Percentiles rank a stretch among this genome's conserved stretches.
Conservation (phyloP, 1,140 invertebrate genomes). For the Megathymus violae region DNA sequence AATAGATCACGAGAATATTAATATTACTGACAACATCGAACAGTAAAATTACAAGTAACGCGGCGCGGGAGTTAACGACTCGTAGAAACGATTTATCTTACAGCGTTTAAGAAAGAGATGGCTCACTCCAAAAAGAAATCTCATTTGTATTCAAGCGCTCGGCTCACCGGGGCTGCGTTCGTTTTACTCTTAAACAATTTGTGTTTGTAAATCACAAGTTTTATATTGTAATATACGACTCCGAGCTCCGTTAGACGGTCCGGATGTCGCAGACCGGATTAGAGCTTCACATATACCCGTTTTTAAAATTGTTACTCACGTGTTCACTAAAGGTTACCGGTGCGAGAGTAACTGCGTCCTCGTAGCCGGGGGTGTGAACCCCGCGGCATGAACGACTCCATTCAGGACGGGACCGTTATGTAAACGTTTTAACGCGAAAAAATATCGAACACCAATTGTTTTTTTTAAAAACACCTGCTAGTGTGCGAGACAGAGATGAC, state of each 20-base stretch:
- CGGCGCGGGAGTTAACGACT: conserved; percentile 72
- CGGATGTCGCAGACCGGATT: conserved; percentile 64
- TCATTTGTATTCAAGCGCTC: conserved; percentile 68
- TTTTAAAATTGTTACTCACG: conserved; percentile 21
- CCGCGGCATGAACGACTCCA: conserved; percentile 51
- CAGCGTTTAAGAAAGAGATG: conserved; percentile 69
- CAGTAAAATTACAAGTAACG: conserved; percentile 71
- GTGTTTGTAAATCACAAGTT: conserved; percentile 67
- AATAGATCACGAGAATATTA: conserved; percentile 76
- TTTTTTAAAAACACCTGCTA: conserved; percentile 63
- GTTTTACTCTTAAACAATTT: conserved; percentile 69
- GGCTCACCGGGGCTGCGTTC: conserved; percentile 52
- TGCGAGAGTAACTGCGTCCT: conserved; percentile 48
- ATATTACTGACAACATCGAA: conserved; percentile 76
- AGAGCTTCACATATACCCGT: conserved; percentile 47
- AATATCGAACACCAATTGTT: conserved; percentile 51
- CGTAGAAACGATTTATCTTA: conserved; percentile 76
- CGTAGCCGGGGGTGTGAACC: conserved; percentile 47
- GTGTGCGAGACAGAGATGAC: conserved; percentile 46
- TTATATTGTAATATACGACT: conserved; percentile 56
- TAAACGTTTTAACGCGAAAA: conserved; percentile 59
- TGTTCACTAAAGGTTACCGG: conserved; percentile 40
- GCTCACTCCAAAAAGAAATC: conserved; percentile 73
- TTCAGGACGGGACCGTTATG: conserved; percentile 65
- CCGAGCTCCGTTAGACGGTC: conserved; percentile 53